phyloP scores from a whole-genome alignment of 23 tunicate genomes.

The Diplosoma virens region DNA sequence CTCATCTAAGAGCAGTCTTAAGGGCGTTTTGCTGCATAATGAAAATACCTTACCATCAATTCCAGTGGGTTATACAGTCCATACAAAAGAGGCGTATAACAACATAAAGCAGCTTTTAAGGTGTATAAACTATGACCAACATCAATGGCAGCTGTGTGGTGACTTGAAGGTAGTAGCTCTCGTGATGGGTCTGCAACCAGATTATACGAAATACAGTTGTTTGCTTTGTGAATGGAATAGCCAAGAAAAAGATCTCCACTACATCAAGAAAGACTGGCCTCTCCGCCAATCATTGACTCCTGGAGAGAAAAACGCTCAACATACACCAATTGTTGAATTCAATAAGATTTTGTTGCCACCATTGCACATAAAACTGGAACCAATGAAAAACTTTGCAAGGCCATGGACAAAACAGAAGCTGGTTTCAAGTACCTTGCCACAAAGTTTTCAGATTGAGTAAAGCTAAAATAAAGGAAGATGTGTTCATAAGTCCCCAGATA shows the following conservation, averaged over 20 bases:
- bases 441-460: constrained; percentile 1
- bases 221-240: no score
- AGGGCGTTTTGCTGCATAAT: constrained; percentile 35
- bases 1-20: constrained; percentile 28
- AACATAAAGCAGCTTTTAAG: constrained; percentile 20
- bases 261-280: no score
- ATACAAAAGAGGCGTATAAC: constrained; percentile 17
- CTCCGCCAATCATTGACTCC: constrained; percentile 6
- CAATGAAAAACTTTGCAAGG: constrained; percentile 24
- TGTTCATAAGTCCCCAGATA: constrained; percentile 45
- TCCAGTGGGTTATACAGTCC: constrained; percentile 24
- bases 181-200: constrained; percentile 2
- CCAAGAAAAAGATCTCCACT: no score
- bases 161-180: no score
- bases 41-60: constrained; percentile 32
- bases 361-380: neutral
- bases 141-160: constrained; percentile 31
- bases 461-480: constrained; percentile 27
- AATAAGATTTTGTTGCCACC: no score
- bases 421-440: constrained; percentile 24
- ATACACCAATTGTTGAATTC: constrained; percentile 14
- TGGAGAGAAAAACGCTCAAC: constrained; percentile 9
- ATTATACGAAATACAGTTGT: constrained; percentile 3
- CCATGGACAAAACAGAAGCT: neutral
- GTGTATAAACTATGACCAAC: constrained; percentile 18